Conservation (phyloP, 2,113 vertebrate genomes). For the Mionectes macconnelli region DNA sequence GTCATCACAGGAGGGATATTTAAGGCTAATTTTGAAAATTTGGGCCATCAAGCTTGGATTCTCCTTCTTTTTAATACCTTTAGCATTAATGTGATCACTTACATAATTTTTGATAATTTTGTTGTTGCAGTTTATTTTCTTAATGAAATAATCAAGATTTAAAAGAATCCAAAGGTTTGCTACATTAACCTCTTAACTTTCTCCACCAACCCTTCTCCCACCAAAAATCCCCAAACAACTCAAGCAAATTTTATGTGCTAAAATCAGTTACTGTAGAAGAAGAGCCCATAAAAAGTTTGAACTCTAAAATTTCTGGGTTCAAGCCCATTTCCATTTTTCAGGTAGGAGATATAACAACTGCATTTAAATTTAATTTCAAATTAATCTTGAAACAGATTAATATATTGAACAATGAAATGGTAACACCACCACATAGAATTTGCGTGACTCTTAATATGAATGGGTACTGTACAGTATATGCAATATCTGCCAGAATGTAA, state of each 20-base stretch:
- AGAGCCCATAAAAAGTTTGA: neutral
- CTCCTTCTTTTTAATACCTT: neutral
- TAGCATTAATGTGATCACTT: neutral
- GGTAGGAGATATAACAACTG: neutral
- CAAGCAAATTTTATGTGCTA: neutral
- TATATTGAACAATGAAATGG: neutral
- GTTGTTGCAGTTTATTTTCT: neutral
- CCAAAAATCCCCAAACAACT: accelerated
- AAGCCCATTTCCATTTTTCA: neutral
- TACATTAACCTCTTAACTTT: neutral
- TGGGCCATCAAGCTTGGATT: neutral
- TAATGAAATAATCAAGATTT: neutral
- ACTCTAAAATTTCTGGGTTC: neutral
- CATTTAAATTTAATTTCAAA: neutral
- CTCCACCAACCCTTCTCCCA: accelerated
- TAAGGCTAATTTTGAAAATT: neutral
- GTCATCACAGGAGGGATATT: neutral
- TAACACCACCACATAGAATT: neutral
- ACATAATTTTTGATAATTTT: neutral
- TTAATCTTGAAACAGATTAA: neutral
- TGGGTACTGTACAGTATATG: neutral
- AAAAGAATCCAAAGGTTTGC: too few relatives aligned
- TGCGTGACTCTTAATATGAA: neutral
- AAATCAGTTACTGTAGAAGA: neutral
- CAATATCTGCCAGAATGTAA: neutral